A percentile compares a stretch with the other conserved stretches of the same genome.
phyloP scores from a whole-genome alignment of 2,113 vertebrate genomes.

The Bos indicus region DNA sequence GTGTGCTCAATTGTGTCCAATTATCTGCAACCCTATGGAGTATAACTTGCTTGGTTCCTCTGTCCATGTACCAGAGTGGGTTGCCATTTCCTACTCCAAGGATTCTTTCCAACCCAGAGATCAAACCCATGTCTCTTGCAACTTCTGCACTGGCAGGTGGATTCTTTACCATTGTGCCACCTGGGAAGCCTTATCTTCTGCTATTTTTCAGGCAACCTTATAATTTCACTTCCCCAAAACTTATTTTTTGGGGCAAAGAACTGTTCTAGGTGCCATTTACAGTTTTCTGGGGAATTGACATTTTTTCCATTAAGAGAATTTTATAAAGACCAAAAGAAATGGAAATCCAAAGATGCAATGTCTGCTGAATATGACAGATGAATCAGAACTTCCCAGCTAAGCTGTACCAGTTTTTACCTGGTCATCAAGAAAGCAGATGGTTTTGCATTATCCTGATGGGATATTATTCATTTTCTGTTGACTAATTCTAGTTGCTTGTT shows the following conservation, averaged over 20 bases:
- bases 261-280: not conserved
- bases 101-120: not conserved
- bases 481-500: not conserved
- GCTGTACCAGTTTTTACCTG: not conserved
- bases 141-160: not conserved
- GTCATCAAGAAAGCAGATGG: not conserved
- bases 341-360: not conserved
- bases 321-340: not conserved
- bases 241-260: not conserved
- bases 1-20: not conserved
- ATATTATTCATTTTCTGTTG: not conserved
- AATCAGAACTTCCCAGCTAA: not conserved
- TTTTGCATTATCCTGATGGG: not conserved
- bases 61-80: not conserved
- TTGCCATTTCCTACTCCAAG: not conserved
- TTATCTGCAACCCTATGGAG: not conserved
- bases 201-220: not conserved
- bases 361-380: not conserved
- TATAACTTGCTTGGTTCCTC: not conserved
- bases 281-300: not conserved
- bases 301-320: not conserved
- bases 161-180: not conserved
- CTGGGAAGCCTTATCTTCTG: not conserved
- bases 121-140: not conserved
- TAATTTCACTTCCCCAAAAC: not conserved